Conservation (phyloP, 1,140 invertebrate genomes). For the Drosophila lowei region DNA sequence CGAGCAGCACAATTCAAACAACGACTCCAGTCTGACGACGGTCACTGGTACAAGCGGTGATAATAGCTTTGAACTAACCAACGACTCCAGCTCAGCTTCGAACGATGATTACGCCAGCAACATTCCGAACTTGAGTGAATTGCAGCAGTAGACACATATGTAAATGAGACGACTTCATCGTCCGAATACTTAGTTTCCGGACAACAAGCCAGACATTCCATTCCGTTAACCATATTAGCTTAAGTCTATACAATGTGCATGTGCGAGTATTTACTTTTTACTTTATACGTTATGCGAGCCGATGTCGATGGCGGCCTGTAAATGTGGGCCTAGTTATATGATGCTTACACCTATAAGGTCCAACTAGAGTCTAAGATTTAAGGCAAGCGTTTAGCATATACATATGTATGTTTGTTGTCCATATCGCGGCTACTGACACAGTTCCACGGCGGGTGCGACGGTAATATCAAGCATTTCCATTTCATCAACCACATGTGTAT, state of each 20-base stretch:
- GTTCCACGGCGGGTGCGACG: conserved; percentile 33
- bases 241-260: conserved; percentile 34
- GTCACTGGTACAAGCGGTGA: conserved; percentile 80
- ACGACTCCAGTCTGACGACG: conserved; percentile 78
- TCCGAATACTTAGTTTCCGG: too few relatives aligned
- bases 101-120: conserved; percentile 67
- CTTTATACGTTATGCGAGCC: conserved; percentile 11
- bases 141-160: conserved; percentile 41
- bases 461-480: conserved; percentile 48
- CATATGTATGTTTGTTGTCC: conserved; percentile 17
- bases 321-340: conserved; percentile 24
- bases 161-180: conserved; percentile 18
- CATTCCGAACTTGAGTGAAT: conserved; percentile 71
- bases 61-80: conserved; percentile 78
- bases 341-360: conserved; percentile 29
- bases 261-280: conserved; percentile 5
- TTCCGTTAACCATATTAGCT: conserved; percentile 48
- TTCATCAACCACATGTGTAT: conserved; percentile 29
- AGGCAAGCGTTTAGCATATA: conserved; percentile 32
- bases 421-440: conserved; percentile 24
- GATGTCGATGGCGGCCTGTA: conserved; percentile 21
- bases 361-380: conserved; percentile 46
- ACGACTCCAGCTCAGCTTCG: conserved; percentile 77
- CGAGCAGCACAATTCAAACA: conserved; percentile 71
- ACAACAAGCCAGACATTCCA: conserved; percentile 57